A percentile compares a stretch with the other conserved stretches of the same genome.
phyloP scores from a whole-genome alignment of 2,797 vertebrate species.

The Zenarchopterus dispar region DNA sequence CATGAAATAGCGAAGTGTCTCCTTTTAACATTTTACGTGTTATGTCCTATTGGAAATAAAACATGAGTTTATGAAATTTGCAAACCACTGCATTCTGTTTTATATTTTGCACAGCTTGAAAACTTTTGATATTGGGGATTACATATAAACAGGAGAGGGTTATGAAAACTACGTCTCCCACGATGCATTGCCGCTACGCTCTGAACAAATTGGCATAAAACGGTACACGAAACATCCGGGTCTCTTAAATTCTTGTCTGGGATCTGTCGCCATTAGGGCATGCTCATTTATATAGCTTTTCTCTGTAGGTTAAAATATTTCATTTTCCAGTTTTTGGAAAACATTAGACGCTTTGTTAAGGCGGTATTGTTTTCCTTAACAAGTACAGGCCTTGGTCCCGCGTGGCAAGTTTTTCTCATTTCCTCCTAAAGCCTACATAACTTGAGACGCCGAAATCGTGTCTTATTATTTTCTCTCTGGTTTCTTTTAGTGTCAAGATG shows the following conservation, averaged over 20 bases:
- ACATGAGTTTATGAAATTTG: too few relatives aligned
- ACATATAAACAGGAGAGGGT: too few relatives aligned
- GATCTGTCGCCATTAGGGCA: slow-evolving; percentile 93
- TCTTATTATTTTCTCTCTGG: slow-evolving; percentile 79
- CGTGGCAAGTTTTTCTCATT: slow-evolving; percentile 67
- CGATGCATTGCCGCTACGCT: slow-evolving; percentile 6
- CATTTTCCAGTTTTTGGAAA: slow-evolving; percentile 69
- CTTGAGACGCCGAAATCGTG: slow-evolving; percentile 83
- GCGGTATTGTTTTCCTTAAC: slow-evolving; percentile 60
- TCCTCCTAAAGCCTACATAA: slow-evolving; percentile 53
- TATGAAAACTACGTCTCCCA: slow-evolving; percentile 77
- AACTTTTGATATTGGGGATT: too few relatives aligned
- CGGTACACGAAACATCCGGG: slow-evolving; percentile 86
- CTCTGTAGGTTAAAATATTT: slow-evolving; percentile 52
- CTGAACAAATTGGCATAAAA: slow-evolving; percentile 27
- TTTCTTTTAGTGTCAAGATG: slow-evolving; percentile 87
- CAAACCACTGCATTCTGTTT: too few relatives aligned
- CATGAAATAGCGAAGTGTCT: too few relatives aligned
- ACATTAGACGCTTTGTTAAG: slow-evolving; percentile 64
- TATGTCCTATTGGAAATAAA: too few relatives aligned
- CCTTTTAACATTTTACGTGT: too few relatives aligned
- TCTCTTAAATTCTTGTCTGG: slow-evolving; percentile 82
- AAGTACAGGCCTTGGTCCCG: slow-evolving; percentile 72
- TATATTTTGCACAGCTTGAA: too few relatives aligned
- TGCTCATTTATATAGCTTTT: slow-evolving; percentile 41